These are phyloP conservation scores for Ammodytes marinus DNA, from an alignment of 2,113 vertebrate species.

Conservation along the genomic window DNA sequence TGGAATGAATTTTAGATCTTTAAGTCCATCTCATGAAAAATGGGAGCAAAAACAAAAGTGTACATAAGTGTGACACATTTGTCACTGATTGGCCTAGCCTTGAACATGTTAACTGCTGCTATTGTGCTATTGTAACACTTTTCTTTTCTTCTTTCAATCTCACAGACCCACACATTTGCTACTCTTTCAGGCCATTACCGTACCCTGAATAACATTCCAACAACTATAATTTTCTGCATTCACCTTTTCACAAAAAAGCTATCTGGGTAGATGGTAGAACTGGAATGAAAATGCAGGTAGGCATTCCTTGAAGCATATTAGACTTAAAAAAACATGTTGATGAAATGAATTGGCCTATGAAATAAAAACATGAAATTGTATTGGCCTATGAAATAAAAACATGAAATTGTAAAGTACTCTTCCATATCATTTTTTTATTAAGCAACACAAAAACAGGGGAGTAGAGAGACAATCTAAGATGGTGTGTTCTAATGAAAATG, in stretches of 20 bases:
- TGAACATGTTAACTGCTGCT: slow-evolving; percentile 41
- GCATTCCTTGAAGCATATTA: slow-evolving; percentile 24
- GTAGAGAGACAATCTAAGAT: slow-evolving; percentile 3
- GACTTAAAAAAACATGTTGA: slow-evolving; percentile 15
- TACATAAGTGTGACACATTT: slow-evolving; percentile 16
- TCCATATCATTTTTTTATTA: slow-evolving; percentile 41
- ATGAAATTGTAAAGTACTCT: slow-evolving; percentile 12
- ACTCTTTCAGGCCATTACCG: slow-evolving; percentile 54
- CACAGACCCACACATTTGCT: slow-evolving; percentile 30
- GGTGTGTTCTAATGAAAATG: slow-evolving; percentile 32
- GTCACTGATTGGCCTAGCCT: slow-evolving; percentile 28
- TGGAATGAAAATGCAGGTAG: not conserved
- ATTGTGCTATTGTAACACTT: slow-evolving; percentile 10
- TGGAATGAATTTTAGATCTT: too few species aligned
- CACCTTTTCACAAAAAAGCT: slow-evolving; percentile 21
- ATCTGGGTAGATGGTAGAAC: not conserved
- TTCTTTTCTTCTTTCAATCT: slow-evolving; percentile 28
- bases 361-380: slow-evolving; percentile 53
- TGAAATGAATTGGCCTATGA: slow-evolving; percentile 19
- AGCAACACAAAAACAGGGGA: slow-evolving; percentile 21
- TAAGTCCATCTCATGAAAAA: too few species aligned
- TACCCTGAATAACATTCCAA: slow-evolving; percentile 42
- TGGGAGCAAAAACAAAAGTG: too few species aligned
- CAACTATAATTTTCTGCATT: slow-evolving; percentile 45
- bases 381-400: slow-evolving; percentile 24